These are phyloP conservation scores for Malurus leucopterus DNA, from an alignment of 2,797 vertebrate genomes.

Conservation along the genomic window DNA sequence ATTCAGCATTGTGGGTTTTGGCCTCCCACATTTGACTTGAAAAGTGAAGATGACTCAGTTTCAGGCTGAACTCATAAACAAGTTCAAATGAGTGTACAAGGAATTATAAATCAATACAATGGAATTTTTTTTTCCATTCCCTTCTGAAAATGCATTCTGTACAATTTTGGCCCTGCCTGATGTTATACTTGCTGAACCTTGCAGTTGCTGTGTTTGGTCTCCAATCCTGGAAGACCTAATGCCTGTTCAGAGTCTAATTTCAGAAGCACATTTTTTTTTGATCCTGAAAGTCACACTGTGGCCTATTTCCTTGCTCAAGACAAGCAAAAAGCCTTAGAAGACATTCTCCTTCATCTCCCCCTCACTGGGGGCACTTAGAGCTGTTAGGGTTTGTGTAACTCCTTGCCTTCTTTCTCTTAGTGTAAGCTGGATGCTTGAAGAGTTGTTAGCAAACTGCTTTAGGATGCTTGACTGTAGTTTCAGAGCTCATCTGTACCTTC, in stretches of 20 bases:
- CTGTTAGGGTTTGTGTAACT: neutral
- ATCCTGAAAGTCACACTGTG: neutral
- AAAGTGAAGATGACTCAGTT: neutral
- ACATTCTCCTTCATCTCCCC: neutral
- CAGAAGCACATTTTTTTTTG: neutral
- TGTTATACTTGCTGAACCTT: neutral
- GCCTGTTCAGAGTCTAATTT: neutral
- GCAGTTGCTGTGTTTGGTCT: neutral
- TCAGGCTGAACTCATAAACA: neutral
- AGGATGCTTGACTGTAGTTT: neutral
- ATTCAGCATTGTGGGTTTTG: neutral
- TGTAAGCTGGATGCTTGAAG: neutral
- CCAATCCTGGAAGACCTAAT: neutral
- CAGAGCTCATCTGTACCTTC: neutral
- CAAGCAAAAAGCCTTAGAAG: neutral
- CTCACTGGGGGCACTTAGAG: neutral
- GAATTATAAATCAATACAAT: neutral
- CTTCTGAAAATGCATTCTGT: neutral
- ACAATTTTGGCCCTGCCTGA: neutral
- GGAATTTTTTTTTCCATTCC: neutral
- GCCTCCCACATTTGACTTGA: neutral
- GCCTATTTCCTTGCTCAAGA: neutral
- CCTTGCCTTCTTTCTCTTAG: neutral
- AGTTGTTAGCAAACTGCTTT: neutral
- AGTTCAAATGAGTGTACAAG: neutral